These are phyloP conservation scores for Rhynchonema sp. DNA, from an alignment of 2,888 invertebrate species.

Conservation along the genomic window DNA sequence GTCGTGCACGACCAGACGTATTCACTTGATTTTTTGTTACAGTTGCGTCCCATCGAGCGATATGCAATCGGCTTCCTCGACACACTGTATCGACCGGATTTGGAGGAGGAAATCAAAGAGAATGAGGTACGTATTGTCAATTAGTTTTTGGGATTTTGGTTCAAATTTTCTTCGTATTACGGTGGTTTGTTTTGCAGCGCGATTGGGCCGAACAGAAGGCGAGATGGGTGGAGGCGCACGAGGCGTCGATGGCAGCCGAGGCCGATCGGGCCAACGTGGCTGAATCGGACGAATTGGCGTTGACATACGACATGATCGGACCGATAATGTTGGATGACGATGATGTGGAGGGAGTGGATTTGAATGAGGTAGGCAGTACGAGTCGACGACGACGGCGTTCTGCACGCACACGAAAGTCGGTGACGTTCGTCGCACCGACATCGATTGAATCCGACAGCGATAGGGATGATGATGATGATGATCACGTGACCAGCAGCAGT, in stretches of 20 bases:
- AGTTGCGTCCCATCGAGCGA: constrained; percentile 79
- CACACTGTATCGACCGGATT: constrained; percentile 53
- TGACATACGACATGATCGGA: not conserved
- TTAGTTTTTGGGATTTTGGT: too few relatives aligned
- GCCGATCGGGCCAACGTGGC: not conserved
- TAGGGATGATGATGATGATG: not conserved
- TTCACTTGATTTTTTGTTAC: constrained; percentile 14
- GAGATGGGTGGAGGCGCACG: constrained; percentile 14
- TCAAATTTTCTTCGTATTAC: not conserved
- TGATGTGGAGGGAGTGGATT: not conserved
- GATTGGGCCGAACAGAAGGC: constrained; percentile 12
- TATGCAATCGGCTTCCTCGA: constrained; percentile 87
- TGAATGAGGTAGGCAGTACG: not conserved
- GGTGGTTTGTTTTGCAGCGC: not conserved
- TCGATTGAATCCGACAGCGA: not conserved
- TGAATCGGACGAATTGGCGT: constrained; percentile 5
- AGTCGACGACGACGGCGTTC: too few relatives aligned
- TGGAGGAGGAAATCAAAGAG: constrained; percentile 60
- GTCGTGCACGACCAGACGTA: not conserved
- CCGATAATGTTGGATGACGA: not conserved
- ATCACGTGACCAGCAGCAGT: too few relatives aligned
- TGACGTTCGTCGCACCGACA: not conserved
- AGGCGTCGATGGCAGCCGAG: constrained; percentile 11
- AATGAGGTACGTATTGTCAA: constrained; percentile 60
- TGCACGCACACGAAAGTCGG: not conserved